Evolutionary conservation across 2,888 invertebrate genomes (phyloP).

Genomic region (Sinohyriopsis cumingii): DNA sequence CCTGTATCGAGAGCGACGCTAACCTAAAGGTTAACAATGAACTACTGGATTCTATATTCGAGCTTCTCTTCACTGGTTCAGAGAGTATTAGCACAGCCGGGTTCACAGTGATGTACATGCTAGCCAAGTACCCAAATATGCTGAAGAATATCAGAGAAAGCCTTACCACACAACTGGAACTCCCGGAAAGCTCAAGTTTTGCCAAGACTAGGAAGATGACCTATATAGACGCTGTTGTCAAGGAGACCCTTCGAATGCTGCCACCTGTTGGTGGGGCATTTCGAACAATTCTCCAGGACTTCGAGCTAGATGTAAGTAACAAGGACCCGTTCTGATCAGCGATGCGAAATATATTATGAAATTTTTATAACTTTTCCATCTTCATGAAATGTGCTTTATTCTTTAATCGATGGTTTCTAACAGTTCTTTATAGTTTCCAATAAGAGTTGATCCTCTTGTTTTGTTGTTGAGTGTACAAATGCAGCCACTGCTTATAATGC

Average conservation of each 20-base stretch:
- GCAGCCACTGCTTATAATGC: too few species aligned
- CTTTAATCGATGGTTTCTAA: too few species aligned
- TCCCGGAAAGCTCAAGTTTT: too few species aligned
- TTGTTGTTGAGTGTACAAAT: too few species aligned
- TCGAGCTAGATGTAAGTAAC: slow-evolving; percentile 42
- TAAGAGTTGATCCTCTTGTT: too few species aligned
- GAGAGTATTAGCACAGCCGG: slow-evolving; percentile 43
- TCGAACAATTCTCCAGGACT: slow-evolving; percentile 34
- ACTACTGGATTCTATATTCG: slow-evolving; percentile 45
- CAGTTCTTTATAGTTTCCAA: too few species aligned
- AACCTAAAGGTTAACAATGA: slow-evolving; percentile 15
- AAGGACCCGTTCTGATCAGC: too few species aligned
- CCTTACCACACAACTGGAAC: slow-evolving; percentile 11
- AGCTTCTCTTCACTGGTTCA: slow-evolving; percentile 41
- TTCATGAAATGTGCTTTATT: too few species aligned
- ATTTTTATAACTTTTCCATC: too few species aligned
- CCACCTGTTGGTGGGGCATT: slow-evolving; percentile 49
- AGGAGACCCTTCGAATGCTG: slow-evolving; percentile 51
- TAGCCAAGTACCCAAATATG: slow-evolving; percentile 44
- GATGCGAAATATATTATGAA: too few species aligned
- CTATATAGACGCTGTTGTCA: slow-evolving; percentile 53
- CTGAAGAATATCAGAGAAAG: slow-evolving; percentile 44
- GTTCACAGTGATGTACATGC: slow-evolving; percentile 40
- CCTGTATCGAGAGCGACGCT: slow-evolving; percentile 4
- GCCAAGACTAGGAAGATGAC: slow-evolving; percentile 38